phyloP scores from a whole-genome alignment of 2,797 vertebrate genomes.

The Pygocentrus nattereri region DNA sequence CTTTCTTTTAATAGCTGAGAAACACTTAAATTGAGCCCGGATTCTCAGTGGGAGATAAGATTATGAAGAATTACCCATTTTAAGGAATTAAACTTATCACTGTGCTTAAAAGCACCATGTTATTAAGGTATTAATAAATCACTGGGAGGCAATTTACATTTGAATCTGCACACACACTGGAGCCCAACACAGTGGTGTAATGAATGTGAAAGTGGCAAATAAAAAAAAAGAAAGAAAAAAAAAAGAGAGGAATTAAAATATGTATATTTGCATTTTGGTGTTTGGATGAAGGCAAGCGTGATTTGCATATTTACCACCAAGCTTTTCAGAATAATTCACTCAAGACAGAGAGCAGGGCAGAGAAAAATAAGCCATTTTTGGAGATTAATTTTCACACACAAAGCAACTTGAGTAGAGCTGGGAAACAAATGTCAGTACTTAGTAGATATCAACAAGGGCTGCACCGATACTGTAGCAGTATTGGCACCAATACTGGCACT shows the following conservation, averaged over 20 bases:
- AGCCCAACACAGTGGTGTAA: conserved; percentile 8
- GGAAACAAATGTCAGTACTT: too few relatives aligned
- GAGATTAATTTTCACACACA: not conserved
- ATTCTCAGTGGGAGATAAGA: conserved; percentile 48
- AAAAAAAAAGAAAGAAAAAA: conserved; percentile 9
- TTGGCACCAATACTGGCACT: too few relatives aligned
- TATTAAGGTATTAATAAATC: conserved; percentile 52
- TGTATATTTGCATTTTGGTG: conserved; percentile 30
- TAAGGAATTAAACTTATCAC: conserved; percentile 39
- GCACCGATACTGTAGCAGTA: too few relatives aligned
- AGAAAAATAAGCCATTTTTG: not conserved
- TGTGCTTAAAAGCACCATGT: conserved; percentile 44
- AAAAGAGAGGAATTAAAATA: conserved; percentile 40
- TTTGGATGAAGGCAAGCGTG: conserved; percentile 17
- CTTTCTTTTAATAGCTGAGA: conserved; percentile 43
- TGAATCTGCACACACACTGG: conserved; percentile 27
- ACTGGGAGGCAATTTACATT: conserved; percentile 43
- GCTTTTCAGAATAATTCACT: conserved; percentile 28
- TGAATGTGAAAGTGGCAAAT: conserved; percentile 29
- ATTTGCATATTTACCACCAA: conserved; percentile 30
- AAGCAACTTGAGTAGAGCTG: too few relatives aligned
- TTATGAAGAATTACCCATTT: conserved; percentile 44
- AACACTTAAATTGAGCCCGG: conserved; percentile 26
- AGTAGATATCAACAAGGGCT: too few relatives aligned
- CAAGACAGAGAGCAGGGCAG: not conserved